Conservation (phyloP, 2,797 vertebrate genomes). For the Pseudopleuronectes americanus region DNA sequence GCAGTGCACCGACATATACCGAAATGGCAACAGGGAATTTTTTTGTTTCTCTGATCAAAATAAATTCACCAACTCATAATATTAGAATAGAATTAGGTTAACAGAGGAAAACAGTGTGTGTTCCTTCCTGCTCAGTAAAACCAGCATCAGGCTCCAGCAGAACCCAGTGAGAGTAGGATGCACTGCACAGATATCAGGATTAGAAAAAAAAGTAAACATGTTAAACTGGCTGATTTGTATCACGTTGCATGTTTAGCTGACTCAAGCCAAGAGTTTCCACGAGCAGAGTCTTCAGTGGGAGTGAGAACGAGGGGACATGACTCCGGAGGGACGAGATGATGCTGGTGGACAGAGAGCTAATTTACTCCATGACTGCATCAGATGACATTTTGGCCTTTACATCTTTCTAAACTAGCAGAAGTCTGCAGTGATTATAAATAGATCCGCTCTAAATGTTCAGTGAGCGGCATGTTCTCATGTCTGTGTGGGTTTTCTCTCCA, state of each 20-base stretch:
- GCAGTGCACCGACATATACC: neutral
- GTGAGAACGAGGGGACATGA: slow-evolving; percentile 52
- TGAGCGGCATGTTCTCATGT: too few species aligned
- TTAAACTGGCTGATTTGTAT: slow-evolving; percentile 24
- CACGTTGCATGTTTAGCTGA: slow-evolving; percentile 41
- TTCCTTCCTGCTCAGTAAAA: neutral
- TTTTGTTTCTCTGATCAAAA: slow-evolving; percentile 13
- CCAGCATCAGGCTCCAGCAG: neutral
- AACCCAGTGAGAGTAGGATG: slow-evolving; percentile 9
- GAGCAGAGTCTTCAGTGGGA: slow-evolving; percentile 21
- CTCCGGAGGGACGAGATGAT: slow-evolving; percentile 28
- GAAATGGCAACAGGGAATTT: neutral
- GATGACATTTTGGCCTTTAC: slow-evolving; percentile 19
- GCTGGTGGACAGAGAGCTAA: slow-evolving; percentile 43
- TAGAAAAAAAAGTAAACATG: slow-evolving; percentile 30
- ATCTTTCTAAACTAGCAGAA: slow-evolving; percentile 32
- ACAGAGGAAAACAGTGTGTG: neutral
- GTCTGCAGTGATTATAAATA: slow-evolving; percentile 36
- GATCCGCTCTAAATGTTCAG: slow-evolving; percentile 34
- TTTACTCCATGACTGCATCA: slow-evolving; percentile 53
- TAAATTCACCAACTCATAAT: slow-evolving; percentile 5
- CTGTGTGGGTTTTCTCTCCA: too few species aligned
- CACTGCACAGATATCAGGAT: slow-evolving; percentile 5
- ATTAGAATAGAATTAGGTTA: neutral
- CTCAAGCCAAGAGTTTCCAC: neutral